Evolutionary conservation across 1,140 invertebrate species (phyloP).

Genomic region (Medauroidea extradentata): DNA sequence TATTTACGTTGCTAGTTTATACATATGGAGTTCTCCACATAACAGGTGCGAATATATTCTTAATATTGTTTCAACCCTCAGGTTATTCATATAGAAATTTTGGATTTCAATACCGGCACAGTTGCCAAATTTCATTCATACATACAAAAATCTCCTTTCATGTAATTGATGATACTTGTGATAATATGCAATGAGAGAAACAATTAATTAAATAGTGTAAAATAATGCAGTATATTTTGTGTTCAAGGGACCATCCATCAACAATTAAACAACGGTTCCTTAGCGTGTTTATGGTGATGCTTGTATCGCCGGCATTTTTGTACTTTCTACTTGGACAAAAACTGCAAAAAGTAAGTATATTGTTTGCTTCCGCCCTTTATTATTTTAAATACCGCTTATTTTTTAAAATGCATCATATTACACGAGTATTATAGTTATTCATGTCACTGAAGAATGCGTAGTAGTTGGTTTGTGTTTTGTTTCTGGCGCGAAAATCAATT

Average conservation of each 20-base stretch:
- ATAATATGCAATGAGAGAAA: background rate
- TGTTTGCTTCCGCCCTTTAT: background rate
- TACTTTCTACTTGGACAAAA: conserved; percentile 60
- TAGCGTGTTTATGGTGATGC: conserved; percentile 75
- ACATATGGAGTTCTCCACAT: conserved; percentile 72
- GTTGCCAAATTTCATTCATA: background rate
- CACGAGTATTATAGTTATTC: too few species aligned
- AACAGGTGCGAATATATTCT: conserved; percentile 53
- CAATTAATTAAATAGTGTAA: background rate
- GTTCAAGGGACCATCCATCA: conserved; percentile 77
- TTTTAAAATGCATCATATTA: too few species aligned
- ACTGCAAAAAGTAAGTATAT: conserved; percentile 49
- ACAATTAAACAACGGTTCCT: conserved; percentile 84
- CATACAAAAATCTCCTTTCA: conserved; percentile 1
- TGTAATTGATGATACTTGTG: background rate
- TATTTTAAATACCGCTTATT: too few species aligned
- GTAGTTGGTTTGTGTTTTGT: too few species aligned
- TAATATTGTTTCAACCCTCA: background rate
- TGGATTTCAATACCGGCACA: background rate
- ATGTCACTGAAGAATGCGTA: too few species aligned
- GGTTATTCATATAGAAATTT: background rate
- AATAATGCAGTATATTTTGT: conserved; percentile 22
- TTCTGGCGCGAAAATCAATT: too few species aligned
- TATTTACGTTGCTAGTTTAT: conserved; percentile 75
- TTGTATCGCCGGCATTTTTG: conserved; percentile 72